Percentiles rank a stretch among this genome's conserved stretches.
These are phyloP conservation scores for Myanophis thanlyinensis DNA, from an alignment of 2,113 vertebrate genomes.

Conservation along the genomic window DNA sequence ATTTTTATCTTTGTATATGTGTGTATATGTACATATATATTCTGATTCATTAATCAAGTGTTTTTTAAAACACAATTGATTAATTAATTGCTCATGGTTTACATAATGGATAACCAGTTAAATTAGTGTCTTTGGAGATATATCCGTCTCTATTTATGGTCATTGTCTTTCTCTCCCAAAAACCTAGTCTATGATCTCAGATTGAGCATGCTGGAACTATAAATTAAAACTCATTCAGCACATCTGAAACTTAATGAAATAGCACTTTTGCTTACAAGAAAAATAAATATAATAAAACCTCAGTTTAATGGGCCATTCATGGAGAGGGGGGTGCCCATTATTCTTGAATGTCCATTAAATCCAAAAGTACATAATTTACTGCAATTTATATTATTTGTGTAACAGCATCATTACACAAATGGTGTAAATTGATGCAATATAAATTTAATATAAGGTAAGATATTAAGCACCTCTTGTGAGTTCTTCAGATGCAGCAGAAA, in stretches of 20 bases:
- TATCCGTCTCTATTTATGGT: conserved; percentile 22
- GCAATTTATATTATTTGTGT: not conserved
- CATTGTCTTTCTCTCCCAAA: not conserved
- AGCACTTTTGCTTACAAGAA: conserved; percentile 4
- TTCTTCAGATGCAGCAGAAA: not conserved
- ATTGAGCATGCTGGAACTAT: conserved; percentile 4
- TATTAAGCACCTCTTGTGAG: not conserved
- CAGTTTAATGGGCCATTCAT: not conserved
- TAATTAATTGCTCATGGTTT: conserved; percentile 46
- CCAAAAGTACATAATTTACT: not conserved
- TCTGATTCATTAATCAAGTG: conserved; percentile 49
- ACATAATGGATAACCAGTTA: conserved; percentile 28
- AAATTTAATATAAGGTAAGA: not conserved
- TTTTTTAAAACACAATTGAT: conserved; percentile 44
- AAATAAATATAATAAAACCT: not conserved
- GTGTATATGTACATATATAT: not conserved
- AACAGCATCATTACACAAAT: not conserved
- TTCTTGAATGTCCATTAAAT: not conserved
- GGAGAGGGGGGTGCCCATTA: not conserved
- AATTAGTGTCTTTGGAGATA: not conserved
- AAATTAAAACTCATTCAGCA: conserved; percentile 18
- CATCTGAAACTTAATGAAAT: conserved; percentile 22
- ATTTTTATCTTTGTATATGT: not conserved
- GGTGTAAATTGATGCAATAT: not conserved
- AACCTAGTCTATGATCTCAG: rapidly evolving